Conservation (phyloP, 1,140 invertebrate genomes). For the Melanaphis sacchari region DNA sequence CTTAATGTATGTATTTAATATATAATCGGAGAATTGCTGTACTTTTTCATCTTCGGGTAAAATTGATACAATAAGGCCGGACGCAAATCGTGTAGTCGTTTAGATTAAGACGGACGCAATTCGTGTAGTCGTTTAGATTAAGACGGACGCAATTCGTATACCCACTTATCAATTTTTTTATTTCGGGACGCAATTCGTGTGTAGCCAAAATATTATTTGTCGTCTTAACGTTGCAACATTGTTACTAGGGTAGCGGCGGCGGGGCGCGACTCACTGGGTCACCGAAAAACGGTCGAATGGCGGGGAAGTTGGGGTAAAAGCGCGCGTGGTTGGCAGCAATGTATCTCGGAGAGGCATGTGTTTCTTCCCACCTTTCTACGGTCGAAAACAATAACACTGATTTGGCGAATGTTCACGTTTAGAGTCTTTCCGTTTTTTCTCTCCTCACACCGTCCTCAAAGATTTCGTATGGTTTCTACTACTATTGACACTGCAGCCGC, state of each 20-base stretch:
- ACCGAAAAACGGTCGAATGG: not conserved
- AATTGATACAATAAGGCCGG: too few relatives aligned
- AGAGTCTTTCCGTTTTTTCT: conserved; percentile 39
- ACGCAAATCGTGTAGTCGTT: too few relatives aligned
- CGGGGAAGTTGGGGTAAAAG: not conserved
- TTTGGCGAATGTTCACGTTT: conserved; percentile 42
- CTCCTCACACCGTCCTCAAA: not conserved
- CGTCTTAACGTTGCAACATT: conserved; percentile 5
- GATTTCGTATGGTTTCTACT: conserved; percentile 22
- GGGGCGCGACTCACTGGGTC: conserved; percentile 15
- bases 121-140: too few relatives aligned
- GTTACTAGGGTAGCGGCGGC: not conserved
- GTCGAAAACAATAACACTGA: conserved; percentile 56
- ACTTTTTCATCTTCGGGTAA: too few relatives aligned
- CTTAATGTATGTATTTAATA: too few relatives aligned
- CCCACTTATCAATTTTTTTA: too few relatives aligned
- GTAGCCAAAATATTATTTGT: too few relatives aligned
- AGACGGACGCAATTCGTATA: too few relatives aligned
- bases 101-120: too few relatives aligned
- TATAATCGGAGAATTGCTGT: too few relatives aligned
- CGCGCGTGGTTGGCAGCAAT: conserved; percentile 47
- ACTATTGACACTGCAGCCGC: too few relatives aligned
- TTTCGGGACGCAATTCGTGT: too few relatives aligned
- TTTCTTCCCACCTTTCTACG: conserved; percentile 52
- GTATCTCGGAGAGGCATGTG: conserved; percentile 55